Base-by-base conservation (phyloP, 2,113 vertebrate genomes). In the Gopherus evgoodei region DNA sequence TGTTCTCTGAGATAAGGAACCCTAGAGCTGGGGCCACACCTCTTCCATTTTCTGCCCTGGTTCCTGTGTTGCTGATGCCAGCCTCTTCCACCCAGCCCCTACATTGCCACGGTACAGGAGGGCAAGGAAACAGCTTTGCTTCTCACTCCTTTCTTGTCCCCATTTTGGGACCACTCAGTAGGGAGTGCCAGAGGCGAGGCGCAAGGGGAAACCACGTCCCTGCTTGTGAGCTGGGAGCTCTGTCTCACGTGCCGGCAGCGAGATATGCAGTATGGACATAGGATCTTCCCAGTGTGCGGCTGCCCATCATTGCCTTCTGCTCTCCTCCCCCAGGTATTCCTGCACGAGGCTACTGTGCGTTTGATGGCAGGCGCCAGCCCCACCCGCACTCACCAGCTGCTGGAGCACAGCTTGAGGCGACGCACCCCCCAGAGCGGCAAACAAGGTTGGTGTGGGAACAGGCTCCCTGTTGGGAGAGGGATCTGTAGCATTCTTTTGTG, bases 301-400 rank as follows among this genome's bases (percentile, higher is more conserved):
- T 5, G 2, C 54, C 22, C 49, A 47, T 91, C 53, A 78, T 35
- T 38, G 13, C 31, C 17, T 19, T 1, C 6, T 84, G 24, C 31
- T 80, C 0, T 56, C 47, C 76, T 65, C n/a, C 89, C 69, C 31
- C 95, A 99, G 99, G 98, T 99, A 96, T 99, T 99, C 90, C 99
- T 99, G 47, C 99, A 99, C 0, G 99, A 99, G 98, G 99, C 99
- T 85, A 99, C 99, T 0, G 99, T 99, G 95, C 98, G 99, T 84
- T 97, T 99, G 95, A 99, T 99, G 99, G 99, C 99, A 0, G 99
- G 99, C 79, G 99, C 99, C 96, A 99, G 99, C 98, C 99, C 99
- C 50, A 99, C 99, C 4, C 98, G 99, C 53, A 99, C 99, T 17
- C 99, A 99, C 98, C 99, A 99, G 98, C 98, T 99, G 90, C 98